Percentiles rank a stretch among this genome's conserved stretches.
Conservation (phyloP, 2,797 vertebrate species). For the Periparus ater region DNA sequence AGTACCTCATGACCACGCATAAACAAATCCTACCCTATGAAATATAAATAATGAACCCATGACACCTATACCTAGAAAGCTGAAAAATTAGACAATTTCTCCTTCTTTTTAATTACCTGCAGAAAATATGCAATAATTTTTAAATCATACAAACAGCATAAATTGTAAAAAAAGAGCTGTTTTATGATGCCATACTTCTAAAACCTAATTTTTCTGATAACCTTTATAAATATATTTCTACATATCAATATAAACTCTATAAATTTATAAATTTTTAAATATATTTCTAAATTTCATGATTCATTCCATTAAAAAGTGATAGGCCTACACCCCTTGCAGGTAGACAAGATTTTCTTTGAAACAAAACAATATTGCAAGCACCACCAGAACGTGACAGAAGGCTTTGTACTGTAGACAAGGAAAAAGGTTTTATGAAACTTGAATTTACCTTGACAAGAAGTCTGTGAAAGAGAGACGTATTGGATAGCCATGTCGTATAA, state of each 20-base stretch:
- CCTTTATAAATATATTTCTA: background rate
- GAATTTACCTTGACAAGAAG: constrained; percentile 89
- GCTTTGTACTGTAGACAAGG: background rate
- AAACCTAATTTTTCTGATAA: background rate
- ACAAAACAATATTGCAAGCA: background rate
- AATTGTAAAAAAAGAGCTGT: background rate
- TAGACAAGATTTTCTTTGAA: background rate
- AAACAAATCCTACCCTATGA: background rate
- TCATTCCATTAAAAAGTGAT: background rate
- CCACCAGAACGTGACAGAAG: background rate
- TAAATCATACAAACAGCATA: background rate
- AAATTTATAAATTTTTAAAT: background rate
- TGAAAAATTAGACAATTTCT: background rate
- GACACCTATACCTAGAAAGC: background rate
- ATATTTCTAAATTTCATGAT: background rate
- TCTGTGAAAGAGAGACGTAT: constrained; percentile 86
- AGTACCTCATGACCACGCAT: background rate
- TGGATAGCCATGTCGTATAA: constrained; percentile 91
- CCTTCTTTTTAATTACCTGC: background rate
- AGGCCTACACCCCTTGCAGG: background rate
- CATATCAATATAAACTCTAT: background rate
- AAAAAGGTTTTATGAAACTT: background rate
- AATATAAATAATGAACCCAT: background rate
- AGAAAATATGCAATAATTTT: background rate
- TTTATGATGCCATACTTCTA: background rate